phyloP scores from a whole-genome alignment of 2,888 invertebrate genomes.

The Rhingia campestris region DNA sequence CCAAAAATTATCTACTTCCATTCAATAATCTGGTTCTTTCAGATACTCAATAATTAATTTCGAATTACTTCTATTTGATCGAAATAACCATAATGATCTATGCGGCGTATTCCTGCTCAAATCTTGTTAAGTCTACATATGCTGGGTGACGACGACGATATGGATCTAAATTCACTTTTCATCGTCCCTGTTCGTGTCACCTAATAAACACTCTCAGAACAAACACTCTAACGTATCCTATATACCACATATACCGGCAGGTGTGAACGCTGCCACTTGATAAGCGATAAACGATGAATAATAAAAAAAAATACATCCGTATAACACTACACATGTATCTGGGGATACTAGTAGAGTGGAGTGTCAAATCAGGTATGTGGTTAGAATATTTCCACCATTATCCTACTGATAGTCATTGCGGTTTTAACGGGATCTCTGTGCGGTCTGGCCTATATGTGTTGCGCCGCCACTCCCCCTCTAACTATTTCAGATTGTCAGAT shows the following conservation, averaged over 20 bases:
- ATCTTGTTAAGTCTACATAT: constrained; percentile 31
- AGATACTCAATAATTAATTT: constrained; percentile 48
- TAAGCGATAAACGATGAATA: constrained; percentile 55
- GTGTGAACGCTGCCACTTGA: constrained; percentile 62
- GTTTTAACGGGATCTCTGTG: constrained; percentile 13
- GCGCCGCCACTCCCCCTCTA: neutral
- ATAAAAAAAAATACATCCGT: constrained; percentile 51
- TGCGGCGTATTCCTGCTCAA: neutral
- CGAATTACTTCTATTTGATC: constrained; percentile 38
- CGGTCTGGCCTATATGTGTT: constrained; percentile 8
- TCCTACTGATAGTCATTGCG: constrained; percentile 9
- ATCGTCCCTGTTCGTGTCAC: constrained; percentile 6
- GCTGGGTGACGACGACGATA: constrained; percentile 30
- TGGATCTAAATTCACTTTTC: constrained; percentile 39
- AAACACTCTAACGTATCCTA: neutral
- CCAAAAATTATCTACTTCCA: neutral
- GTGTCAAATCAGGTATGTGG: constrained; percentile 9
- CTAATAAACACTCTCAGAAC: constrained; percentile 4
- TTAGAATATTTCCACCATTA: constrained; percentile 5
- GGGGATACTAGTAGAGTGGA: neutral
- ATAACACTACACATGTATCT: constrained; percentile 16
- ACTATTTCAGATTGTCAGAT: constrained; percentile 21
- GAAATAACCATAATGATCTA: constrained; percentile 9
- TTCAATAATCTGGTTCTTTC: neutral
- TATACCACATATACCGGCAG: constrained; percentile 27